These are phyloP conservation scores for Aphrophora alni DNA, from an alignment of 2,888 invertebrate species.

Conservation along the genomic window DNA sequence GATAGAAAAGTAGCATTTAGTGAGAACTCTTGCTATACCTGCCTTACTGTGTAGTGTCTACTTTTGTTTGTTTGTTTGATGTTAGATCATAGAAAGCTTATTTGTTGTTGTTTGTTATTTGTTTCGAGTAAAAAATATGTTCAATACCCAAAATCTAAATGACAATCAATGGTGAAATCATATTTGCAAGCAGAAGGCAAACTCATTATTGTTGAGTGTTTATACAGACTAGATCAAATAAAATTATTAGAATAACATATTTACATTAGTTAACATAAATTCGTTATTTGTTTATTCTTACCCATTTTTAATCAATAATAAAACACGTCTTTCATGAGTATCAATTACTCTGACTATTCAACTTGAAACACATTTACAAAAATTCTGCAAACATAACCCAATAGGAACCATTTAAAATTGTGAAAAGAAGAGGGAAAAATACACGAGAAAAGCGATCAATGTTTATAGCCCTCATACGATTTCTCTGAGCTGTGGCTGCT, in stretches of 20 bases:
- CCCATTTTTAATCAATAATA: neutral
- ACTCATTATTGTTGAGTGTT: neutral
- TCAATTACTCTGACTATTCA: neutral
- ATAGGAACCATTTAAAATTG: constrained; percentile 71
- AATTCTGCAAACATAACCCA: constrained; percentile 77
- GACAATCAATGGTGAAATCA: too few species aligned
- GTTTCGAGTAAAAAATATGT: too few species aligned
- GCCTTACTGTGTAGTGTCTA: too few species aligned
- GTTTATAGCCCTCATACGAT: constrained; percentile 69
- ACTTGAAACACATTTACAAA: constrained; percentile 44
- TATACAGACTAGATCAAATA: neutral
- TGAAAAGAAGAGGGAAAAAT: constrained; percentile 73
- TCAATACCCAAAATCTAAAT: too few species aligned
- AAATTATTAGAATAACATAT: neutral
- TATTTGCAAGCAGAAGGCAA: too few species aligned
- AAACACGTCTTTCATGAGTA: neutral
- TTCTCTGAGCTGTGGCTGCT: constrained; percentile 65
- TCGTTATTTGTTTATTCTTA: neutral
- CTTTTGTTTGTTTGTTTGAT: too few species aligned
- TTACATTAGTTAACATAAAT: neutral
- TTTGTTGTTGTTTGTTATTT: too few species aligned
- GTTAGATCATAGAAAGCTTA: too few species aligned
- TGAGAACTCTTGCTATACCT: too few species aligned
- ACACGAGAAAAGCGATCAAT: constrained; percentile 74
- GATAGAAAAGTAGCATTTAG: too few species aligned